Base-by-base conservation (phyloP, 2,113 vertebrate genomes). In the Neolamprologus tretocephalus region DNA sequence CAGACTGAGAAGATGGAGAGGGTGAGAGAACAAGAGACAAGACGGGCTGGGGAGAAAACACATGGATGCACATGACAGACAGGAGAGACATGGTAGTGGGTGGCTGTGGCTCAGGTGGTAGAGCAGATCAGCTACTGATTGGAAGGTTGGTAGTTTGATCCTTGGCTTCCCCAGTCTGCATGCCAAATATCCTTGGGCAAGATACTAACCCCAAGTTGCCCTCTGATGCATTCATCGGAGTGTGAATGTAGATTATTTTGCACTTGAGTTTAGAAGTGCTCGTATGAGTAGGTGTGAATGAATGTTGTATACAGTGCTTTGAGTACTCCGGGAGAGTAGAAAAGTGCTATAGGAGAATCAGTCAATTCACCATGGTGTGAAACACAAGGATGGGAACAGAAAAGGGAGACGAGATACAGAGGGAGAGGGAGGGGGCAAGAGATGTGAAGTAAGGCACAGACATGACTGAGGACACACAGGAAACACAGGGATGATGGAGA, bases 211-310 rank as follows among this genome's bases (percentile, higher is more conserved):
- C 13, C 54, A 16, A 57, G 54, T 57, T 58, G 23, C 23, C 2
- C 55, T 58, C 55, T 1, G 3, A 58, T 3, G 8, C 4, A 0
- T 58, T 28, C 23, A 28, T 58, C 4, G 0, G 23, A 16, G 7
- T 5, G 54, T 57, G 23, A 58, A 4, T 58, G 23, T 16, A 58
- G 13, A 5, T 58, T 58, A 28, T 0, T 58, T 58, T 58, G 55
- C 3, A 58, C 55, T 58, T 58, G 55, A 28, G 55, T 58, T 58
- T 58, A 58, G 55, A 58, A 16, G 55, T 58, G 0, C 55, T 16
- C 1, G 8, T 58, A 16, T 9, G 55, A 58, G 3, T 58, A 0
- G 55, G 13, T 58, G 23, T 58, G 55, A 58, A 58, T 16, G 26
- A 58, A 28, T 57, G 55, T 9, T 58, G 13, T 28, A 16, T 28